Conservation (phyloP, 2,113 vertebrate genomes). For the Cyphomyrus plagiostoma region DNA sequence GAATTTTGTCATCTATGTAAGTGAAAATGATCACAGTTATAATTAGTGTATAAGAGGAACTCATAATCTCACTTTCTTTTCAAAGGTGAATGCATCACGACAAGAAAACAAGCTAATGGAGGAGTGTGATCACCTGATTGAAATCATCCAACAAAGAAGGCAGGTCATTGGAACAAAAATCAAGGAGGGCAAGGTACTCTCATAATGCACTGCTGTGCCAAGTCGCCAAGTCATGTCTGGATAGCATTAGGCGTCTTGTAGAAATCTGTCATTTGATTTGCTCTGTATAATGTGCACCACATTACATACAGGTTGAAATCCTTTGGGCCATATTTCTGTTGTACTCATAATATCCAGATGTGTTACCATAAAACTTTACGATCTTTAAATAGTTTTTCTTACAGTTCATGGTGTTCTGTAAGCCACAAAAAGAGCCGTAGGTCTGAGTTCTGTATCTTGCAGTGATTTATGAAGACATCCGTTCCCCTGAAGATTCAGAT, state of each 20-base stretch:
- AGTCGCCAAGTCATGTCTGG: background rate
- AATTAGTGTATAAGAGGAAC: background rate
- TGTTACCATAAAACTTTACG: constrained; percentile 3
- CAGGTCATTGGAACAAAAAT: constrained; percentile 95
- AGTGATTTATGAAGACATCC: background rate
- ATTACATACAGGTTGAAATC: background rate
- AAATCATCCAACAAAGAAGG: constrained; percentile 92
- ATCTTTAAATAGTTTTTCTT: constrained; percentile 13
- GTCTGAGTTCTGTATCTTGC: background rate
- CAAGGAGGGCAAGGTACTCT: constrained; percentile 90
- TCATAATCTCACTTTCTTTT: background rate
- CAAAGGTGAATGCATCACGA: constrained; percentile 84
- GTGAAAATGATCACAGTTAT: background rate
- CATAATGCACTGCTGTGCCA: background rate
- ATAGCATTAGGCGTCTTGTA: background rate
- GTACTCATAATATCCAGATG: constrained; percentile 5
- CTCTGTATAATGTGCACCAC: background rate
- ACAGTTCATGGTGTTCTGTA: background rate
- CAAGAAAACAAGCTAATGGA: constrained; percentile 92
- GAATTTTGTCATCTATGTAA: background rate
- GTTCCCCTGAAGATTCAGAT: background rate
- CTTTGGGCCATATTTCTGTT: background rate
- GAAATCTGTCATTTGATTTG: background rate
- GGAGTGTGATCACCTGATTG: constrained; percentile 91
- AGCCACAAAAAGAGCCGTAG: background rate